phyloP scores from a whole-genome alignment of 2,888 invertebrate genomes.

The Drosophila ezoana region DNA sequence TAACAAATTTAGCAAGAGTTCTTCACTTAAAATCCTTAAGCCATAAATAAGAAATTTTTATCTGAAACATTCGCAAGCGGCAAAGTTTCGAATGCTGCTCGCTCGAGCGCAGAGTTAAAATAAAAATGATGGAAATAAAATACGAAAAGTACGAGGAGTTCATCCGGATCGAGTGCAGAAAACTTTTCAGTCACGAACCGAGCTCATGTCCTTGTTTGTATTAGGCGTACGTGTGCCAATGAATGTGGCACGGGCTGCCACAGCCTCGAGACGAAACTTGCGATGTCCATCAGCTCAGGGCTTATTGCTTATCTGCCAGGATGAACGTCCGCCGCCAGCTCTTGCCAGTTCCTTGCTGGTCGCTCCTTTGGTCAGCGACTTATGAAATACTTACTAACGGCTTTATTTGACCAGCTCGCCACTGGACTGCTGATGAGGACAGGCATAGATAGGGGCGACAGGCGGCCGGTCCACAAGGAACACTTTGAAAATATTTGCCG shows the following conservation, averaged over 20 bases:
- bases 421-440: conserved; percentile 73
- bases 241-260: conserved; percentile 56
- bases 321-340: conserved; percentile 30
- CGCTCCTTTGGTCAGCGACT: conserved; percentile 51
- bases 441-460: not conserved
- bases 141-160: conserved; percentile 72
- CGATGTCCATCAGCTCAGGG: conserved; percentile 74
- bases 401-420: conserved; percentile 77
- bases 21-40: conserved; percentile 71
- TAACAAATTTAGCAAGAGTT: conserved; percentile 56
- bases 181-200: conserved; percentile 81
- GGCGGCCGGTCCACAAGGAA: conserved; percentile 22
- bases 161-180: conserved; percentile 58
- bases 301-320: conserved; percentile 78
- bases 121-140: conserved; percentile 79
- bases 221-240: conserved; percentile 80
- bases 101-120: conserved; percentile 66
- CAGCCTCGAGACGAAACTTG: conserved; percentile 57
- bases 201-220: conserved; percentile 82
- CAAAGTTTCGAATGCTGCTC: conserved; percentile 73
- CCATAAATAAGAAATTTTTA: conserved; percentile 82
- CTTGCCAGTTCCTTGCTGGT: not conserved
- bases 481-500: conserved; percentile 70
- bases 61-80: conserved; percentile 67
- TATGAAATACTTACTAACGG: conserved; percentile 80